Percentiles rank a stretch among this genome's conserved stretches.
These are phyloP conservation scores for Galendromus occidentalis DNA, from an alignment of 1,140 invertebrate species.

Conservation along the genomic window DNA sequence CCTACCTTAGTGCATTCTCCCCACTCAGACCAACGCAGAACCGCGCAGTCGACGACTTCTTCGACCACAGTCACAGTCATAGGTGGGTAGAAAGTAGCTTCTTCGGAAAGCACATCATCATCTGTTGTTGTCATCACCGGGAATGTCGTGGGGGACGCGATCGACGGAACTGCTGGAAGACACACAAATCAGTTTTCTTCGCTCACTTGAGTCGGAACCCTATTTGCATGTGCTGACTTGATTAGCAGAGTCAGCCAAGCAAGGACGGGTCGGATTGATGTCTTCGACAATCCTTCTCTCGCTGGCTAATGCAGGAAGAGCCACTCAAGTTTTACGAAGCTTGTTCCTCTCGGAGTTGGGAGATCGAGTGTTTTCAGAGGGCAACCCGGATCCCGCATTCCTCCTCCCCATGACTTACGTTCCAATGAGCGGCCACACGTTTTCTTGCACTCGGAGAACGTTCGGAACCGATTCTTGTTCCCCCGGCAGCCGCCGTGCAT, in stretches of 20 bases:
- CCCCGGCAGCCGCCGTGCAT: constrained; percentile 27
- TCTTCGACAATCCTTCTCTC: too few relatives aligned
- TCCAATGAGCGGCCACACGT: constrained; percentile 33
- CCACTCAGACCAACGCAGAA: constrained; percentile 53
- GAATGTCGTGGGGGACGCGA: not conserved
- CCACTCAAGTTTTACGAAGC: not conserved
- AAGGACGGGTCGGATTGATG: too few relatives aligned
- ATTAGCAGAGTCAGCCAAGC: too few relatives aligned
- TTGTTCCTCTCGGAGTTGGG: not conserved
- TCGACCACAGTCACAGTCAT: not conserved
- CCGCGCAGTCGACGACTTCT: constrained; percentile 34
- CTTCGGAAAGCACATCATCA: not conserved
- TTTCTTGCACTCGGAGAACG: constrained; percentile 39
- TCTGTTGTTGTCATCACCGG: not conserved
- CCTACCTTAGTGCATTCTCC: constrained; percentile 37
- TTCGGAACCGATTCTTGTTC: constrained; percentile 16
- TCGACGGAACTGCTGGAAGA: not conserved
- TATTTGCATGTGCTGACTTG: too few relatives aligned
- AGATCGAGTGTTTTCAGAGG: not conserved
- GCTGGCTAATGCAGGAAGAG: not conserved
- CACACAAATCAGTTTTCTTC: not conserved
- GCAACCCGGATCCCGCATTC: not conserved
- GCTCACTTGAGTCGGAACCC: too few relatives aligned
- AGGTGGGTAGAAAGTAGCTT: not conserved
- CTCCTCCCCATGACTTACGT: constrained; percentile 15